Evolutionary conservation across 2,797 vertebrate genomes (phyloP).

Genomic region (Prunella strophiata): DNA sequence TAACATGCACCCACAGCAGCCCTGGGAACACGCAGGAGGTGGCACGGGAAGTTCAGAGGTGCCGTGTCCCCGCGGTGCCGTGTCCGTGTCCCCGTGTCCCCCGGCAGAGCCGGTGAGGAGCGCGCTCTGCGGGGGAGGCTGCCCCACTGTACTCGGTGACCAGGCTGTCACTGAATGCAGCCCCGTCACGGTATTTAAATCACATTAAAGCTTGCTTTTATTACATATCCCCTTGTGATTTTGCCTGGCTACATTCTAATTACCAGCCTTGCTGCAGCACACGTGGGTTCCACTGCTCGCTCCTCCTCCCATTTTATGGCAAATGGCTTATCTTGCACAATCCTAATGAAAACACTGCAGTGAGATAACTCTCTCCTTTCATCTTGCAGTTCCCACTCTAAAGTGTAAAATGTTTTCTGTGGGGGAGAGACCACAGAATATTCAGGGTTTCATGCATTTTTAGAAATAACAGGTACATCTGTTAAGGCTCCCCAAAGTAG

Average conservation of each 20-base stretch:
- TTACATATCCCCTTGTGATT: slow-evolving; percentile 87
- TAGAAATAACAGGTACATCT: not conserved
- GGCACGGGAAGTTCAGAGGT: not conserved
- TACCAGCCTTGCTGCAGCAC: slow-evolving; percentile 84
- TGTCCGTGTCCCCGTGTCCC: not conserved
- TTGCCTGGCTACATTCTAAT: slow-evolving; percentile 86
- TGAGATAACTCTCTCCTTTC: not conserved
- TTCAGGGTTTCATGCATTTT: not conserved
- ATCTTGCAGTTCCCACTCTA: not conserved
- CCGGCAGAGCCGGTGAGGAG: slow-evolving; percentile 69
- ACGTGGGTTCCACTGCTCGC: not conserved
- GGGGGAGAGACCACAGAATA: not conserved
- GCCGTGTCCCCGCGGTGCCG: not conserved
- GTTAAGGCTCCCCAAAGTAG: not conserved
- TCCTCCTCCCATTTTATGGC: slow-evolving; percentile 33
- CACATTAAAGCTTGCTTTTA: slow-evolving; percentile 93
- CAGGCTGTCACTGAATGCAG: slow-evolving; percentile 72
- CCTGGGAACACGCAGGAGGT: not conserved
- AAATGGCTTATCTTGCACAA: slow-evolving; percentile 1
- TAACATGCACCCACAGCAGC: accelerated
- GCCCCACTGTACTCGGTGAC: slow-evolving; percentile 20
- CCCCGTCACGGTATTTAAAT: slow-evolving; percentile 95
- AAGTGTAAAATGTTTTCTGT: not conserved
- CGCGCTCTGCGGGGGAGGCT: slow-evolving; percentile 79
- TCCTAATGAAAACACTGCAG: not conserved